Base-by-base conservation (phyloP, 2,888 invertebrate genomes). In the Tinea pellionella region DNA sequence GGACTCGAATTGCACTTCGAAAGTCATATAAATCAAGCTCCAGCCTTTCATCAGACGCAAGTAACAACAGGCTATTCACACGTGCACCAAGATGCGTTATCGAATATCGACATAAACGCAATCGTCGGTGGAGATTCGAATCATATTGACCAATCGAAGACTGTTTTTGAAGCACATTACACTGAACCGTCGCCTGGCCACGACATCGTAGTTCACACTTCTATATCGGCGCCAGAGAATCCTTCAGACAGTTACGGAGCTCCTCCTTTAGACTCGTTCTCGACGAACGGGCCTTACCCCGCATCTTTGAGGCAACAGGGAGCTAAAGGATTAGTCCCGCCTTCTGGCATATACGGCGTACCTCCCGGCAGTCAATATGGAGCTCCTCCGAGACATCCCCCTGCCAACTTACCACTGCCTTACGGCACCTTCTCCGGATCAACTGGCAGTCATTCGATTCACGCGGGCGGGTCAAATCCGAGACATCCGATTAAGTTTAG, bases 401-500 rank as follows among this genome's bases (percentile, higher is more conserved):
- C 76, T 9, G 61, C 74, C 0, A 72, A 84, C 61, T 64, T 88
- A 0, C 84, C 88, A 0, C 72, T 88, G 1, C 83, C 86, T 0
- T 87, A 86, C 60, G 88, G 88, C 0, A 71, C 77, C 0, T 73
- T 77, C 60, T 83, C 88, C 0, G 87, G 88, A 4, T 62, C 64
- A 18, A 59, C 61, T 2, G 87, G 88, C 0, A 80, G 81, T 12
- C 61, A 62, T 30, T 63, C 60, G 12, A 60, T 64, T 0, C 79
- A 80, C 63, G 71, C 84, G 0, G 85, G 88, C 1, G 79, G 83
- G 1, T 77, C 72, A 57, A 72, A 73, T 0, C 90, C 91, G 0
- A 87, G 85, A 68, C 88, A 88, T 32, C 94, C 94, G 0, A 89
- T 94, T 4, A 89, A 92, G 64, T 94, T 93, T 74, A 88, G 93